Conservation (phyloP, 2,888 invertebrate genomes). For the Hirudinaria manillensis region DNA sequence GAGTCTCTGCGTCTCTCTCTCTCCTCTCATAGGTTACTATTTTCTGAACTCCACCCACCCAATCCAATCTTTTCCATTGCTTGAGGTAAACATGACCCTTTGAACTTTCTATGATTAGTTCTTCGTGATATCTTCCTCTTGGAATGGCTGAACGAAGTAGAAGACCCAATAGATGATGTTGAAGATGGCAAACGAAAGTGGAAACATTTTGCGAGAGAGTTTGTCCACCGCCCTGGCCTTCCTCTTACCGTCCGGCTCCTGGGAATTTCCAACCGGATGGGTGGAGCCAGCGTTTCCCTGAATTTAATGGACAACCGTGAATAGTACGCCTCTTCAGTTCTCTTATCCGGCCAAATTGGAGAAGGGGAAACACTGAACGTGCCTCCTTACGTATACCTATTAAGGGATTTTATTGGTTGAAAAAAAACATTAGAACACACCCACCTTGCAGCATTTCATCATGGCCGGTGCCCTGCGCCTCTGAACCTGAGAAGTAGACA, state of each 20-base stretch:
- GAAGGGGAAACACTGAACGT: neutral
- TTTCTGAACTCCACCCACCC: no score
- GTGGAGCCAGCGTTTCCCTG: neutral
- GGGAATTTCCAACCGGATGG: neutral
- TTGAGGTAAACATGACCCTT: no score
- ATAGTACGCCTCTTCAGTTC: neutral
- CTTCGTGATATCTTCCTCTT: neutral
- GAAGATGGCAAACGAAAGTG: constrained; percentile 39
- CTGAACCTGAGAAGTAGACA: constrained; percentile 8
- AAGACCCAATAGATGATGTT: constrained; percentile 40
- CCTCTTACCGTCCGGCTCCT: constrained; percentile 35
- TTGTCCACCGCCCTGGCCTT: constrained; percentile 38
- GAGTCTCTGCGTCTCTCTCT: no score
- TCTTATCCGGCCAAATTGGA: neutral
- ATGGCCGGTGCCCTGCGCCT: constrained; percentile 13
- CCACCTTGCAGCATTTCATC: constrained; percentile 26
- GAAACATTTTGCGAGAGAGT: constrained; percentile 40
- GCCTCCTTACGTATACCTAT: neutral
- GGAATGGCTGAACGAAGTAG: constrained; percentile 17
- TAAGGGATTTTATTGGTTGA: no score
- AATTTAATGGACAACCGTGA: neutral
- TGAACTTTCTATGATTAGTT: no score
- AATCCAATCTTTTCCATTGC: no score
- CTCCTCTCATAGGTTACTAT: no score
- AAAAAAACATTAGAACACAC: no score